phyloP scores from a whole-genome alignment of 1,140 invertebrate species.

The Sitophilus oryzae region DNA sequence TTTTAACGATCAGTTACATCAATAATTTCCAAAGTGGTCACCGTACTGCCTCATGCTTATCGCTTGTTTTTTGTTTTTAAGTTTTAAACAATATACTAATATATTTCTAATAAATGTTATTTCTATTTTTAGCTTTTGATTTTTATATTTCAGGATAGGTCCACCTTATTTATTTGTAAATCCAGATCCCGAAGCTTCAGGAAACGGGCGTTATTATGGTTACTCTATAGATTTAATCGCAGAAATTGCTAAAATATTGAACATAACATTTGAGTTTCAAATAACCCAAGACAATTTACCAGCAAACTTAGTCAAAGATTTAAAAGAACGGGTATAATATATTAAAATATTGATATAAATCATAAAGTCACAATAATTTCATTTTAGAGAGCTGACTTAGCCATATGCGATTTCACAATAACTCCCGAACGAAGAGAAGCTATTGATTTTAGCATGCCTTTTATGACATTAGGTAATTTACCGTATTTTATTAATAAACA shows the following conservation, averaged over 20 bases:
- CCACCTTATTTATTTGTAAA: conserved; percentile 67
- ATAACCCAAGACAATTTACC: conserved; percentile 57
- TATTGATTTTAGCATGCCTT: conserved; percentile 87
- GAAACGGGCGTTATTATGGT: conserved; percentile 64
- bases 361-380: neutral
- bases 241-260: conserved; percentile 64
- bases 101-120: no score
- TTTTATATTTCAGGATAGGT: conserved; percentile 56
- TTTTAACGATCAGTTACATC: no score
- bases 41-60: no score
- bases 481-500: neutral
- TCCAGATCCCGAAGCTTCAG: conserved; percentile 43
- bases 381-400: conserved; percentile 79
- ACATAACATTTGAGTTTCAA: conserved; percentile 72
- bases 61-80: no score
- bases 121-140: no score
- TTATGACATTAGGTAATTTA: conserved; percentile 69
- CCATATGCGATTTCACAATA: conserved; percentile 88
- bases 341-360: neutral
- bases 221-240: conserved; percentile 78
- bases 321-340: conserved; percentile 66
- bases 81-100: no score
- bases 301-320: conserved; percentile 63
- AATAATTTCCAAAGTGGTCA: no score
- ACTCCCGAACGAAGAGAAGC: conserved; percentile 74